Percentiles rank a stretch among this genome's conserved stretches.
Conservation (phyloP, 2,113 vertebrate species). For the Eretmochelys imbricata region DNA sequence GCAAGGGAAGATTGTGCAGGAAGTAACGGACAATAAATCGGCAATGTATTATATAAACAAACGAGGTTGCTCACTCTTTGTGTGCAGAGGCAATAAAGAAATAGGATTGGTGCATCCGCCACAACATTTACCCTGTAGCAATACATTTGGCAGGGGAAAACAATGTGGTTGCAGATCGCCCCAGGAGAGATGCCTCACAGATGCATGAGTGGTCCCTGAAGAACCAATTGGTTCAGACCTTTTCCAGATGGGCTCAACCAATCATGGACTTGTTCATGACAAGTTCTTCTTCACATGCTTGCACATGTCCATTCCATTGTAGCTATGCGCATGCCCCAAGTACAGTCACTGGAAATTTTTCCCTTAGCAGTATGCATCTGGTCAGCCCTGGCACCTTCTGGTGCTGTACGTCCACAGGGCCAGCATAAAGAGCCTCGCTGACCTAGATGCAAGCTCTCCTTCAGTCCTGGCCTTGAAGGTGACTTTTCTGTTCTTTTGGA, state of each 20-base stretch:
- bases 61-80: not conserved
- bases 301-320: not conserved
- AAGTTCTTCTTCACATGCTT: not conserved
- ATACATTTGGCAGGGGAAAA: no score
- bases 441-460: no score
- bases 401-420: not conserved
- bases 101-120: no score
- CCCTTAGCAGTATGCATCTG: not conserved
- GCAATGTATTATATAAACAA: not conserved
- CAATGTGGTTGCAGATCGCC: no score
- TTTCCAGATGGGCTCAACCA: not conserved
- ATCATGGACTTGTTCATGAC: not conserved
- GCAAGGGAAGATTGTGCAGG: no score
- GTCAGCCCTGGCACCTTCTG: not conserved
- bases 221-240: no score
- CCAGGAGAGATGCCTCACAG: not conserved
- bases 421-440: no score
- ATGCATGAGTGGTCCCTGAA: not conserved
- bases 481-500: no score
- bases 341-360: not conserved
- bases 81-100: not conserved
- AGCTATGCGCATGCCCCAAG: not conserved
- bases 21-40: not conserved
- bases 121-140: no score
- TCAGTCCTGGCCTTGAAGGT: no score